Base-by-base conservation (phyloP, 2,113 vertebrate species). In the Odobenus rosmarus region DNA sequence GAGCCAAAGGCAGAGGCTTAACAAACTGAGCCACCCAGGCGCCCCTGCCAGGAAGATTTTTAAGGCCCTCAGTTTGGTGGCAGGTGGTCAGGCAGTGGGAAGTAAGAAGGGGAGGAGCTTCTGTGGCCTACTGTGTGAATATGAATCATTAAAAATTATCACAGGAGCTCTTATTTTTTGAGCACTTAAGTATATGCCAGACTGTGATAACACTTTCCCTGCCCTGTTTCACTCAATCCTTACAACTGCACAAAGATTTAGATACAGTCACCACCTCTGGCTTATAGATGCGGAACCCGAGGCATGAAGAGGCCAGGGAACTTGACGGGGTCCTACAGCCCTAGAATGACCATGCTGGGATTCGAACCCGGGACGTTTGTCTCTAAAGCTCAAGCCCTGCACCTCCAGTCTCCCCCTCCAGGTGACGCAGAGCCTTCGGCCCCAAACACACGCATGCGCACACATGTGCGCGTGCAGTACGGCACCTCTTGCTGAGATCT, bases 381-480 rank as follows among this genome's bases (percentile, higher is more conserved):
- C 76, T 95, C 39, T 8, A 15, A 74, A 46, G 24, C 62, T 46
- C 15, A 59, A 24, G 31, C 19, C 39, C 28, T 15, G 55, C 77
- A n/a, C 64, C 55, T 55, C 33, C 51, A 28, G 69, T 62, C 46
- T 71, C 19, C 21, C 62, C 51, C 3, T 83, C 69, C 36, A 74
- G 31, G 5, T 62, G 16, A 51, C 5, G 2, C 46, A 26, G 53
- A 85, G 13, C 8, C n/a, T n/a, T n/a, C n/a, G n/a, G 23, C 67
- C 24, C 26, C 5, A 7, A 4, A 57, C 16, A 9, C 15, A 0
- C 13, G n/a, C 36, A 5, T 53, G 7, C 0, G 6, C 61, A 7
- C 21, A 31, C 19, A 31, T 31, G 31, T 7, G 53, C 19, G 3
- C n/a, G 12, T 0, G 57, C 0, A 0, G 23, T 11, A 31, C 4